Evolutionary conservation across 2,797 vertebrate genomes (phyloP), one percentile per base, ranked within the genome.

Genomic region (Epinephelus awoara): DNA sequence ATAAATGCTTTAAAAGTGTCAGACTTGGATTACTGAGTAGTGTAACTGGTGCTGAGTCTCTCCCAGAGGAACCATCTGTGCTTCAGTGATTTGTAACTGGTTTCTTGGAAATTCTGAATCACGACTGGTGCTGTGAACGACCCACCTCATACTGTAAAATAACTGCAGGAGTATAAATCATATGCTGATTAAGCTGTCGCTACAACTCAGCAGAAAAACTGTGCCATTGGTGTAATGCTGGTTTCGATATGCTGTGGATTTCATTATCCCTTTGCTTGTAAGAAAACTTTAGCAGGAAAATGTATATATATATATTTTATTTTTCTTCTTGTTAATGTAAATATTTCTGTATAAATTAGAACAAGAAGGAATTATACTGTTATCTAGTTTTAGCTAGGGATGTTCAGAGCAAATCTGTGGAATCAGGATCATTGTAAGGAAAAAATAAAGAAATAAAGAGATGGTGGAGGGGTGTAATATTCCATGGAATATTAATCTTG

Each of bases 71-170:
- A 65, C 51, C 71, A 52, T 55, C 63, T 77, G 56, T 12, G 61
- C 44, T 65, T 46, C 51, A 23, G 56, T 34, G 61, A 66, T 9
- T 67, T 69, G 34, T 38, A 67, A 64, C 72, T 54, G 55, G 49
- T 54, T 47, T 67, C 59, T 25, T 63, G 62, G 72, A 49, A 62
- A 58, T 40, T 72, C 19, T 67, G 49, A 64, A 59, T 54, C 50
- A 52, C 0, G 19, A 27, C 66, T 0, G 34, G 23, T 14, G 18
- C 59, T 54, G 67, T 27, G 69, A 40, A 38, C 19, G 50, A 62
- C 9, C 21, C 27, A 1, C 12, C 13, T 6, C 57, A 12, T 57
- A 3, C 56, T 27, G 27, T 23, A 54, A 40, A 72, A 55, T 38
- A 12, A 56, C 57, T 27, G 13, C 52, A 58, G 6, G 9, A 44